Conservation (phyloP, 2,797 vertebrate genomes). For the Nyctalus aviator region DNA sequence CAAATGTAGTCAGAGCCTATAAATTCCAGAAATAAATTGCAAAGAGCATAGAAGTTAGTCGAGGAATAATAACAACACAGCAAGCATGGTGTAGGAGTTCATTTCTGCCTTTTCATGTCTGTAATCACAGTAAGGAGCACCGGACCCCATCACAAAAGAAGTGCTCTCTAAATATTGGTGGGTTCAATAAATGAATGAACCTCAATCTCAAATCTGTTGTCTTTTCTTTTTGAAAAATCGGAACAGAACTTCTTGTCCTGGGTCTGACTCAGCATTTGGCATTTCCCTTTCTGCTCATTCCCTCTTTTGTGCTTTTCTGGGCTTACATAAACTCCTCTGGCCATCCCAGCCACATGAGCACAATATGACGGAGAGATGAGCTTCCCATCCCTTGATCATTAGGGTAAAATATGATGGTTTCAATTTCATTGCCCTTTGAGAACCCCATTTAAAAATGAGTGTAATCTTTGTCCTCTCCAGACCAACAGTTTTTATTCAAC, state of each 20-base stretch:
- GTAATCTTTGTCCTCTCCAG: conserved; percentile 36
- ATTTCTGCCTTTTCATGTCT: neutral
- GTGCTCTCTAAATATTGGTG: neutral
- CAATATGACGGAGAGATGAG: neutral
- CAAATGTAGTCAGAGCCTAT: neutral
- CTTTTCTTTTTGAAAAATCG: conserved; percentile 59
- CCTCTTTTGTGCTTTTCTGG: neutral
- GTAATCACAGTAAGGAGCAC: neutral
- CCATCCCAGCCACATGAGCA: neutral
- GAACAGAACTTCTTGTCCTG: conserved; percentile 19
- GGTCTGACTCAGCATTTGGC: conserved; percentile 48
- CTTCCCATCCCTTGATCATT: neutral
- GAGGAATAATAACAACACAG: neutral
- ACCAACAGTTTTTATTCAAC: conserved; percentile 45
- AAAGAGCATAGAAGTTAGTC: neutral
- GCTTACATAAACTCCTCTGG: conserved; percentile 21
- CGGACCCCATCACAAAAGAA: neutral
- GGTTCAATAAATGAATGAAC: conserved; percentile 31
- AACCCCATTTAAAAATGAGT: conserved; percentile 57
- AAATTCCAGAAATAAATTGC: conserved; percentile 3
- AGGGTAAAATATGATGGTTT: neutral
- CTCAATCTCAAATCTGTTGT: neutral
- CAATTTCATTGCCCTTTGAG: neutral
- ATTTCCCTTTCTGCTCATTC: neutral
- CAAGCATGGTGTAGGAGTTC: neutral